These are phyloP conservation scores for Chaenogobius annularis DNA, from an alignment of 2,113 vertebrate species.

Conservation along the genomic window DNA sequence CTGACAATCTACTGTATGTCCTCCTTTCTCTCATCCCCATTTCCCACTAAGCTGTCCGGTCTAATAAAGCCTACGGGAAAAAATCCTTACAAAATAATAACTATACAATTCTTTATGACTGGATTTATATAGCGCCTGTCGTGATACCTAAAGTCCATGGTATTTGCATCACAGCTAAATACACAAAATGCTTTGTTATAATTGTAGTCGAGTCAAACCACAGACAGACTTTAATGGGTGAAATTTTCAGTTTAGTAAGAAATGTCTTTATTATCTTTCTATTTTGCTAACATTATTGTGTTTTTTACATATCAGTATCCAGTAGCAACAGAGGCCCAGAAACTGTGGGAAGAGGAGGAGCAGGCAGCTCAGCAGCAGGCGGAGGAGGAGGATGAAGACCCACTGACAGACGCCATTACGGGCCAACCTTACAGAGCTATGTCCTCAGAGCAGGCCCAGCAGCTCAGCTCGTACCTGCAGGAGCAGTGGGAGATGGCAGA, in stretches of 20 bases:
- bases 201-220: neutral
- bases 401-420: constrained; percentile 85
- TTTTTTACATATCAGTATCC: constrained; percentile 76
- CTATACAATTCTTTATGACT: too few relatives aligned
- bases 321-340: constrained; percentile 74
- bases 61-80: too few relatives aligned
- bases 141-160: too few relatives aligned
- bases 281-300: neutral
- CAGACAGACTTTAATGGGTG: too few relatives aligned
- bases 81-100: too few relatives aligned
- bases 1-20: too few relatives aligned
- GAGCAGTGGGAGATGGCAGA: constrained; percentile 81
- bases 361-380: constrained; percentile 38
- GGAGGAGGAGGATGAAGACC: constrained; percentile 69
- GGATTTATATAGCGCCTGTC: too few relatives aligned
- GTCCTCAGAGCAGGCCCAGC: constrained; percentile 67
- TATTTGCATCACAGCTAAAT: neutral
- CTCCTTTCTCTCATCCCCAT: too few relatives aligned
- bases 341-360: constrained; percentile 69
- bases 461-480: constrained; percentile 78
- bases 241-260: too few relatives aligned
- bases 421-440: constrained; percentile 81
- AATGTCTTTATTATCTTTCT: neutral
- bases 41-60: too few relatives aligned
- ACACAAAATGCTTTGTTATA: neutral